Evolutionary conservation across 2,797 vertebrate species (phyloP).

Genomic region (Echeneis naucrates): DNA sequence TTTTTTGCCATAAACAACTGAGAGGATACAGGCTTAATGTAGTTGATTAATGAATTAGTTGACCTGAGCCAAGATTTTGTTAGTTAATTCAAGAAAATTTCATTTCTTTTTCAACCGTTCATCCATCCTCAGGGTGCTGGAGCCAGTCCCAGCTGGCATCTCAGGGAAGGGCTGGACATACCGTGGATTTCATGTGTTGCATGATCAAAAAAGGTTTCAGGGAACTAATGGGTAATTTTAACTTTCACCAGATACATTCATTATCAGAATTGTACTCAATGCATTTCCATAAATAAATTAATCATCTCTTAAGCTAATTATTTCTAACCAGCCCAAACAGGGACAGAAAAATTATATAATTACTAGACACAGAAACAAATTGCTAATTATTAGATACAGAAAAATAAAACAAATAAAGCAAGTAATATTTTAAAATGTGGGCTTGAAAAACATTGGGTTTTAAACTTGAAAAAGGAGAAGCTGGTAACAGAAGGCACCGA

Average conservation of each 20-base stretch:
- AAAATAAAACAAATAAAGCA: background rate
- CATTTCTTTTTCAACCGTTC: no score
- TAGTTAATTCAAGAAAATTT: no score
- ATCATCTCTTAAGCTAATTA: background rate
- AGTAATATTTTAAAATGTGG: background rate
- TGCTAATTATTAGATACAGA: no score
- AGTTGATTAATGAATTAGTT: background rate
- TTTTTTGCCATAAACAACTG: background rate
- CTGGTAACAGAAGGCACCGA: slow-evolving; percentile 2
- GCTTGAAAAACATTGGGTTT: background rate
- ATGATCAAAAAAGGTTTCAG: background rate
- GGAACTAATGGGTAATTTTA: background rate
- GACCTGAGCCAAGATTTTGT: no score
- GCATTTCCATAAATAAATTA: background rate
- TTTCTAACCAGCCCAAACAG: background rate
- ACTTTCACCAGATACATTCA: no score
- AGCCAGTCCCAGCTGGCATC: no score
- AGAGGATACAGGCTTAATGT: background rate
- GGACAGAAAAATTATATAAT: background rate
- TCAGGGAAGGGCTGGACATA: no score
- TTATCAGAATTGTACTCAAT: background rate
- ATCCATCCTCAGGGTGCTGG: no score
- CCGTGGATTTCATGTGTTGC: background rate
- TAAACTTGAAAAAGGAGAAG: background rate
- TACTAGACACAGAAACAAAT: no score